These are phyloP conservation scores for Trypoxylon attenuatum DNA, from an alignment of 2,888 invertebrate genomes.

Conservation along the genomic window DNA sequence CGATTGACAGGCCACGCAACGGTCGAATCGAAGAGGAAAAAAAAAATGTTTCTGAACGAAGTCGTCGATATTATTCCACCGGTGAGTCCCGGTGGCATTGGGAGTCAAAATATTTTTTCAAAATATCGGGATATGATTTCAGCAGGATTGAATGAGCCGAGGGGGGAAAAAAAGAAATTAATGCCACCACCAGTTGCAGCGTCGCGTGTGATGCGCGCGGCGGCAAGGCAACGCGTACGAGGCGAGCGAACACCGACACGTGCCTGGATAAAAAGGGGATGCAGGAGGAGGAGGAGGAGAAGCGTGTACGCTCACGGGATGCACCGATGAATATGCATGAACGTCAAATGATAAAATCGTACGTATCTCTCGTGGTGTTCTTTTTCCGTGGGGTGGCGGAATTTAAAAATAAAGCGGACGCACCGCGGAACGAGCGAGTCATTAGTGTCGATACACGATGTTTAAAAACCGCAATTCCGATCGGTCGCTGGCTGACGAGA, in stretches of 20 bases:
- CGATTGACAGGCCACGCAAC: too few species aligned
- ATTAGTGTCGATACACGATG: slow-evolving; percentile 51
- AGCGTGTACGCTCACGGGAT: slow-evolving; percentile 19
- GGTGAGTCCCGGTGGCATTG: too few species aligned
- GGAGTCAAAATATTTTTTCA: too few species aligned
- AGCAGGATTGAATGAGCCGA: slow-evolving; percentile 24
- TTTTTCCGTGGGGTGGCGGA: background rate
- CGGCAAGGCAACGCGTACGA: slow-evolving; percentile 15
- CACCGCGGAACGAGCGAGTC: slow-evolving; percentile 36
- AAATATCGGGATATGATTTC: too few species aligned
- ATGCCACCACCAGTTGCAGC: slow-evolving; percentile 51
- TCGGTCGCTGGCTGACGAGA: slow-evolving; percentile 21
- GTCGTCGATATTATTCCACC: too few species aligned
- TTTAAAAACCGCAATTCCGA: slow-evolving; percentile 43
- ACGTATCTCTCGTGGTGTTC: slow-evolving; percentile 36
- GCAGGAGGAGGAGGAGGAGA: background rate
- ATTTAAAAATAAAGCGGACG: slow-evolving; percentile 36
- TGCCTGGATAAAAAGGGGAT: slow-evolving; percentile 29
- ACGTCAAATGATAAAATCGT: slow-evolving; percentile 55
- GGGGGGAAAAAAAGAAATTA: slow-evolving; percentile 15
- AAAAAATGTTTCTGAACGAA: too few species aligned
- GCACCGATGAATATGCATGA: slow-evolving; percentile 54
- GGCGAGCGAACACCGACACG: slow-evolving; percentile 26
- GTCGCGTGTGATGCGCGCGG: slow-evolving; percentile 5
- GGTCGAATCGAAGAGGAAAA: too few species aligned